Percentiles rank a stretch among this genome's conserved stretches.
These are phyloP conservation scores for Rhynchophorus ferrugineus DNA, from an alignment of 1,140 invertebrate genomes.

Conservation along the genomic window DNA sequence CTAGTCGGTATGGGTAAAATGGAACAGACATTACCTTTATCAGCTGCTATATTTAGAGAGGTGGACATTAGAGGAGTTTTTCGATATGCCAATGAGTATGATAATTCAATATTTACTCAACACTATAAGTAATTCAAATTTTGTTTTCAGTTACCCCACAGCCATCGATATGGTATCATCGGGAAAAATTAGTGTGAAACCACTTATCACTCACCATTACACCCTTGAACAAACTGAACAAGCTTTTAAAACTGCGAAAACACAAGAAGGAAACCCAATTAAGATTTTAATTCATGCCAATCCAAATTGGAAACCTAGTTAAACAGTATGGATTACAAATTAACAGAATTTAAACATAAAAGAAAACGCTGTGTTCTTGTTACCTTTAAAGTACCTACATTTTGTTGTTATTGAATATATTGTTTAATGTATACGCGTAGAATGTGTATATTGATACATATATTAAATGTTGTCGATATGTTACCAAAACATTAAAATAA, in stretches of 20 bases:
- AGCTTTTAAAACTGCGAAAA: conserved; percentile 79
- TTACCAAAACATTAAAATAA: too few relatives aligned
- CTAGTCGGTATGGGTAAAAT: conserved; percentile 78
- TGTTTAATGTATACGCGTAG: too few relatives aligned
- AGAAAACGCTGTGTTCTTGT: too few relatives aligned
- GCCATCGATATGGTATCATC: conserved; percentile 78
- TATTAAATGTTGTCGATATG: too few relatives aligned
- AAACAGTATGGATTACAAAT: too few relatives aligned
- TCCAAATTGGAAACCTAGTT: conserved; percentile 37
- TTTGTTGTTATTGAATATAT: too few relatives aligned
- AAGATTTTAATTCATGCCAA: conserved; percentile 91
- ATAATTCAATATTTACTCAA: conserved; percentile 2
- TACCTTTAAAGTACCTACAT: too few relatives aligned
- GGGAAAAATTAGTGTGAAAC: conserved; percentile 78
- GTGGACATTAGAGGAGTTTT: conserved; percentile 89
- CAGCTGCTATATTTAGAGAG: conserved; percentile 71
- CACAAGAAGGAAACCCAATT: conserved; percentile 62
- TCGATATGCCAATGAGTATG: conserved; percentile 82
- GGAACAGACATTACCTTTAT: conserved; percentile 73
- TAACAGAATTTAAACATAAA: too few relatives aligned
- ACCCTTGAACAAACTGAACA: conserved; percentile 73
- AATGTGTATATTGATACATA: too few relatives aligned
- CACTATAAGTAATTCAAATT: not conserved
- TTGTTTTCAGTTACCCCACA: conserved; percentile 64
- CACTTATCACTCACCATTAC: conserved; percentile 86